These are phyloP conservation scores for Ceratitis capitata DNA, from an alignment of 1,140 invertebrate species.

Conservation along the genomic window DNA sequence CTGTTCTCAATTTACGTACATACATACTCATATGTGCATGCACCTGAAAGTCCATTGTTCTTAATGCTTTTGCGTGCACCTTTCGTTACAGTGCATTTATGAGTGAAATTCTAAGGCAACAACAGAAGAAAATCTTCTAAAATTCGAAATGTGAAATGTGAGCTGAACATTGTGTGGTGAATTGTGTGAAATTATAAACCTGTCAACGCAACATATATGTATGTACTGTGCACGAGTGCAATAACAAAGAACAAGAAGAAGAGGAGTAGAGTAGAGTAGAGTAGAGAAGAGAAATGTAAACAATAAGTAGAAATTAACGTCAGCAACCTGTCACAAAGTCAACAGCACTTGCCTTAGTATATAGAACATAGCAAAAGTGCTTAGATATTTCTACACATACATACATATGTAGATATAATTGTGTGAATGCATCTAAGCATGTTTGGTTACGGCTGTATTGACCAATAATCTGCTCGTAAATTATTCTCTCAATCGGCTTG, in stretches of 20 bases:
- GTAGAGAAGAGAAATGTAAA: neutral
- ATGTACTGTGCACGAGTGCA: too few relatives aligned
- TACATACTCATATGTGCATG: neutral
- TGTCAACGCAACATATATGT: neutral
- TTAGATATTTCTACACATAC: too few relatives aligned
- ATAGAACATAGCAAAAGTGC: too few relatives aligned
- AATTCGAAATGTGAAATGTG: slow-evolving; percentile 27
- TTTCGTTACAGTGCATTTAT: neutral
- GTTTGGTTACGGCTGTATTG: neutral
- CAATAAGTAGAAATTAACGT: neutral
- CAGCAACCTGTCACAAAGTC: neutral
- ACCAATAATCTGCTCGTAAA: neutral
- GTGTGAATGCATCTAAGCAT: neutral
- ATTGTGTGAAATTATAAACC: slow-evolving; percentile 6
- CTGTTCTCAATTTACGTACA: too few relatives aligned
- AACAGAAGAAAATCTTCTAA: neutral
- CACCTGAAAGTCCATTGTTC: neutral
- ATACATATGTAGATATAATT: neutral
- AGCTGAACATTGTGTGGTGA: slow-evolving; percentile 12
- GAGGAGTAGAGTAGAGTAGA: neutral
- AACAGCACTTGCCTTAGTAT: neutral
- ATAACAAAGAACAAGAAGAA: neutral
- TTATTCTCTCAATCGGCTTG: slow-evolving; percentile 18
- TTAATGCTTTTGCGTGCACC: neutral
- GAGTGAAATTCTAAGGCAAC: neutral